These are phyloP conservation scores for Trinorchestia longiramus DNA, from an alignment of 1,140 invertebrate genomes.

Conservation along the genomic window DNA sequence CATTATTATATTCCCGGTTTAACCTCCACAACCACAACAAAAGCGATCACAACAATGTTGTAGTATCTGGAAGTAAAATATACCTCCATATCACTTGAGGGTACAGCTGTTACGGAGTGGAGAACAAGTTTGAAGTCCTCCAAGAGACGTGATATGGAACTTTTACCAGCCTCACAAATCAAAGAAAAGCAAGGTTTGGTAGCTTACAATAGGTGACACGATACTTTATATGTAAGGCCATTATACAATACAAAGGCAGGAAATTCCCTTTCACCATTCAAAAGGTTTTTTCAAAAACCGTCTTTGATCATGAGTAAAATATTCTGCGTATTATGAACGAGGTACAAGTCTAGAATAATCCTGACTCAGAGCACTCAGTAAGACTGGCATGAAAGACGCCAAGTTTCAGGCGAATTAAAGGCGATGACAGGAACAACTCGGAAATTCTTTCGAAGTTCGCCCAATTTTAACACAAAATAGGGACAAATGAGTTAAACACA, in stretches of 20 bases:
- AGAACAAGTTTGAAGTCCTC: neutral
- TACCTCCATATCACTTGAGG: neutral
- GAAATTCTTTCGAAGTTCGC: neutral
- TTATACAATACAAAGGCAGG: neutral
- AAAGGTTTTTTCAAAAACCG: neutral
- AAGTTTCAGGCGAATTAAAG: neutral
- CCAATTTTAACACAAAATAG: neutral
- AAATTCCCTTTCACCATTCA: neutral
- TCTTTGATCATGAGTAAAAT: neutral
- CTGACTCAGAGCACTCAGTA: neutral
- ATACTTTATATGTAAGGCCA: neutral
- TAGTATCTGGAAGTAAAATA: neutral
- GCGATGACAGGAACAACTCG: neutral
- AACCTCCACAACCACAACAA: too few relatives aligned
- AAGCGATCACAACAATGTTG: too few relatives aligned
- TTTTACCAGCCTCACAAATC: neutral
- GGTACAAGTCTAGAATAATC: neutral
- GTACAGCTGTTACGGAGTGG: neutral
- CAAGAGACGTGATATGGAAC: too few relatives aligned
- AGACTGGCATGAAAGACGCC: neutral
- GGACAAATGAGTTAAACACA: conserved; percentile 32
- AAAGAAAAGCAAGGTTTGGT: neutral
- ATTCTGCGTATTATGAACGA: neutral
- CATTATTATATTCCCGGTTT: too few relatives aligned
- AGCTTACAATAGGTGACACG: neutral